Conservation (phyloP, 2,888 invertebrate species). For the Plebejus melissa region DNA sequence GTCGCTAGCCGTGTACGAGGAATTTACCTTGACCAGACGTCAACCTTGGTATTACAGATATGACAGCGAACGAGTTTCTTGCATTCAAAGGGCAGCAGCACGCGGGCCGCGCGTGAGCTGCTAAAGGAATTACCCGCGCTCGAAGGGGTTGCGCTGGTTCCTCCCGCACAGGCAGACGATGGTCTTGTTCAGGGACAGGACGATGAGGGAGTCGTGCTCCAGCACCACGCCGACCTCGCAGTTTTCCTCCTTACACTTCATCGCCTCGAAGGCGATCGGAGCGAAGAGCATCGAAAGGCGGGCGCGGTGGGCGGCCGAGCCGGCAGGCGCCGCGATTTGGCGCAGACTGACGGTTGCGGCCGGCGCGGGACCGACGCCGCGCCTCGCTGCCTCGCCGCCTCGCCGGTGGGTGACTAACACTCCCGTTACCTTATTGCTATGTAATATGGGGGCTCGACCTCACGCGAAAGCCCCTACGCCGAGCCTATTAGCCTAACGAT, state of each 20-base stretch:
- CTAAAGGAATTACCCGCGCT: constrained; percentile 67
- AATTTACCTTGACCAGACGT: constrained; percentile 64
- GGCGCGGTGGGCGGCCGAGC: constrained; percentile 57
- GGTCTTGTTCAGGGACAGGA: constrained; percentile 73
- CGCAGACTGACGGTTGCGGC: constrained; percentile 58
- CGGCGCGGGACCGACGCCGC: constrained; percentile 64
- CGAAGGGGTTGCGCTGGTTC: constrained; percentile 69
- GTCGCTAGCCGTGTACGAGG: constrained; percentile 39
- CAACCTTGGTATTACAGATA: constrained; percentile 60
- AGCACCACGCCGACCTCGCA: constrained; percentile 77
- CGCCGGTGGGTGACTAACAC: constrained; percentile 70
- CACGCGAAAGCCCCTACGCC: constrained; percentile 57
- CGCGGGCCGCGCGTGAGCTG: not conserved
- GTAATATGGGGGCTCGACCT: constrained; percentile 68
- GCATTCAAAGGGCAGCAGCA: constrained; percentile 24
- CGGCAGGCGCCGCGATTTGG: constrained; percentile 65
- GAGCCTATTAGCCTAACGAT: constrained; percentile 21
- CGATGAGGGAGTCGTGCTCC: constrained; percentile 75
- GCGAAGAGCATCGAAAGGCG: constrained; percentile 75
- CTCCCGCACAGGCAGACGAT: constrained; percentile 76
- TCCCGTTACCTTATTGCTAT: constrained; percentile 77
- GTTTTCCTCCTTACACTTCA: constrained; percentile 79
- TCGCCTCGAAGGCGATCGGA: constrained; percentile 76
- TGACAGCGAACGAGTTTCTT: constrained; percentile 54
- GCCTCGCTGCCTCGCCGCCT: constrained; percentile 49